Percentiles rank a stretch among this genome's conserved stretches.
phyloP scores from a whole-genome alignment of 1,140 invertebrate species.

The Saccostrea echinata region DNA sequence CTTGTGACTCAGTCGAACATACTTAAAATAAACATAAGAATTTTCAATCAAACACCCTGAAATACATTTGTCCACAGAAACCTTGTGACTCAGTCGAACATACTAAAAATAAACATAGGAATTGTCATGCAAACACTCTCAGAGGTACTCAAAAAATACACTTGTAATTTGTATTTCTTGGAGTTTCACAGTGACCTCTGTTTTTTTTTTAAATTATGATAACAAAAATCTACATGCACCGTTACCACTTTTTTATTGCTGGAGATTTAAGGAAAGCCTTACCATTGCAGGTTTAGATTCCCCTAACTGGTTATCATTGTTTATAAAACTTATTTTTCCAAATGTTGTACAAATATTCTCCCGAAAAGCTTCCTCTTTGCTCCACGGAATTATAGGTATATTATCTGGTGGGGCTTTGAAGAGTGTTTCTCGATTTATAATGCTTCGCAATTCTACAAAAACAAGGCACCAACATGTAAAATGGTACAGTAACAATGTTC shows the following conservation, averaged over 20 bases:
- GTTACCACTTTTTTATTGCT: no score
- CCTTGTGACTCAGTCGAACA: no score
- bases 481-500: no score
- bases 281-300: conserved; percentile 74
- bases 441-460: conserved; percentile 32
- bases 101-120: no score
- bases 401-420: conserved; percentile 17
- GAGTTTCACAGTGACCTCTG: no score
- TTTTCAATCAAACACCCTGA: neutral
- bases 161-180: no score
- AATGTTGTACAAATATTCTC: conserved; percentile 56
- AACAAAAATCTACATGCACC: no score
- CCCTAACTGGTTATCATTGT: conserved; percentile 65
- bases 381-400: conserved; percentile 47
- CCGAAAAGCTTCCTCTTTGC: conserved; percentile 10
- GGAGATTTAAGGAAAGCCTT: neutral
- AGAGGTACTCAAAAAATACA: no score
- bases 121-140: no score
- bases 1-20: conserved; percentile 93
- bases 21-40: conserved; percentile 84
- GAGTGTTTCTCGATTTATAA: conserved; percentile 5
- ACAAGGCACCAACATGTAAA: no score
- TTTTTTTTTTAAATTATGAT: no score
- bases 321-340: conserved; percentile 70
- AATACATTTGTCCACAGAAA: no score